A percentile compares a stretch with the other conserved stretches of the same genome.
phyloP scores from a whole-genome alignment of 1,140 invertebrate species.

The Pogonus chalceus region DNA sequence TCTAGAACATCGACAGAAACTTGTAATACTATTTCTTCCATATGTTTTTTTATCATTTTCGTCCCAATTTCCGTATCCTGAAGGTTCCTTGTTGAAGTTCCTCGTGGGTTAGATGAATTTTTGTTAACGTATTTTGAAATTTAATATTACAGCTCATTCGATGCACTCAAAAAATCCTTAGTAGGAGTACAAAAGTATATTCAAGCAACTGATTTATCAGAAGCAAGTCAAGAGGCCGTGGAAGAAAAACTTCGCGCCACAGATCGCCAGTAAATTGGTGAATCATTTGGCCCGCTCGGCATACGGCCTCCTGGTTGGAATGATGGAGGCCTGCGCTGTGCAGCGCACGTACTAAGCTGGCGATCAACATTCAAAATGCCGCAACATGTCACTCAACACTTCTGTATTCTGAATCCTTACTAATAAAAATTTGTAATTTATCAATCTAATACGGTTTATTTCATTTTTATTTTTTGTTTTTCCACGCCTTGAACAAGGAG shows the following conservation, averaged over 20 bases:
- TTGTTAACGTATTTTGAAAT: too few relatives aligned
- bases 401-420: not conserved
- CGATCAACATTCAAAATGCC: not conserved
- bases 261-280: slow-evolving; percentile 82
- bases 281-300: too few relatives aligned
- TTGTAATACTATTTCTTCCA: too few relatives aligned
- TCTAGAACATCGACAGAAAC: too few relatives aligned
- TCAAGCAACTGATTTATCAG: slow-evolving; percentile 86
- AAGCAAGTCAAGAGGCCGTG: slow-evolving; percentile 82
- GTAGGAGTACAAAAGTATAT: slow-evolving; percentile 95
- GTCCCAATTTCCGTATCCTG: too few relatives aligned
- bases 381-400: not conserved
- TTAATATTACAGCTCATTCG: slow-evolving; percentile 72
- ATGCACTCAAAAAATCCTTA: slow-evolving; percentile 89
- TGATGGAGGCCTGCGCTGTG: too few relatives aligned
- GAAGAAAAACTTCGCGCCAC: slow-evolving; percentile 86
- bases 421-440: slow-evolving; percentile 8
- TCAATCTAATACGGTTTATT: not conserved
- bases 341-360: too few relatives aligned
- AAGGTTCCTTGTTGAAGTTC: too few relatives aligned
- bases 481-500: not conserved
- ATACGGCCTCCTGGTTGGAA: too few relatives aligned
- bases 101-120: too few relatives aligned
- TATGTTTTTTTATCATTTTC: too few relatives aligned
- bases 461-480: not conserved